These are phyloP conservation scores for Sturnus vulgaris DNA, from an alignment of 2,113 vertebrate genomes.

Conservation along the genomic window DNA sequence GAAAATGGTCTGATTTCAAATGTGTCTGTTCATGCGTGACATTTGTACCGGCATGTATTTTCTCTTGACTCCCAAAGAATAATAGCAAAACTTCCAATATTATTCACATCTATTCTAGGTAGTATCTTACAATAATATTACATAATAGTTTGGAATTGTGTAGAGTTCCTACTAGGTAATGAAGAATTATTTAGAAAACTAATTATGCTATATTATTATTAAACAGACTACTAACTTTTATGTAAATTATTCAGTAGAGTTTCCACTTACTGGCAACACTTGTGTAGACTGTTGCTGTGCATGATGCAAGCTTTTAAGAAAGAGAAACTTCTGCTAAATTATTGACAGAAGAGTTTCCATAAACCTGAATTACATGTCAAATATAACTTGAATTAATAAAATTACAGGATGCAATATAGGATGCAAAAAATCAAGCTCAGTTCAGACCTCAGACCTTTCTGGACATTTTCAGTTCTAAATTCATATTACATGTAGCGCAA, in stretches of 20 bases:
- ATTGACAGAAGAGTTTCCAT: background rate
- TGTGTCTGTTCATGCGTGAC: accelerated
- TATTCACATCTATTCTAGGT: background rate
- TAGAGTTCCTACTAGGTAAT: background rate
- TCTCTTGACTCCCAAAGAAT: accelerated
- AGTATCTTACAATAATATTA: background rate
- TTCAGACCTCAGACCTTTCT: background rate
- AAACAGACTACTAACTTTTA: background rate
- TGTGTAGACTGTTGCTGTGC: background rate
- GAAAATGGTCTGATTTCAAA: background rate
- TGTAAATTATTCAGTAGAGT: background rate
- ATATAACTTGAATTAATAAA: background rate
- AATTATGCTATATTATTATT: background rate
- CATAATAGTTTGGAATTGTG: background rate
- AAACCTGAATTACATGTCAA: background rate
- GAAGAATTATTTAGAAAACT: background rate
- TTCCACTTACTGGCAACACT: background rate
- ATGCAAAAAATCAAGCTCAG: background rate
- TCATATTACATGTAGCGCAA: background rate
- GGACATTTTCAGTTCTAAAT: background rate
- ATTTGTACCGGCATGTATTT: background rate
- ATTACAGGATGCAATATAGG: background rate
- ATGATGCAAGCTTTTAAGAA: background rate
- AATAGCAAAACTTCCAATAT: background rate
- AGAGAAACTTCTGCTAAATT: background rate